These are phyloP conservation scores for Calliopsis andreniformis DNA, from an alignment of 1,140 invertebrate genomes.

Conservation along the genomic window DNA sequence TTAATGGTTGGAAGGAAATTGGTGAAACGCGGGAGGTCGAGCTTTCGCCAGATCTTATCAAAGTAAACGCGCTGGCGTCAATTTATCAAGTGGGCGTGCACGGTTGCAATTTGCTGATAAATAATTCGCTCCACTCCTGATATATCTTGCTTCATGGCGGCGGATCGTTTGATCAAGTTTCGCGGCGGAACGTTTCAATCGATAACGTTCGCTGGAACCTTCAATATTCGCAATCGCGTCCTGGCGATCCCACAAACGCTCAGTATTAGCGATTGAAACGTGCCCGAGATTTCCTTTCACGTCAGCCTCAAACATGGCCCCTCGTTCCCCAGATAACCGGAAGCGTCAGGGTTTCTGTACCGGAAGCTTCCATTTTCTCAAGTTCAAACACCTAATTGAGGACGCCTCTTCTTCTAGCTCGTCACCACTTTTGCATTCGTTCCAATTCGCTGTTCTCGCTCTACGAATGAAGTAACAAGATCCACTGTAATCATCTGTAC, in stretches of 20 bases:
- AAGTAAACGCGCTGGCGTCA: not conserved
- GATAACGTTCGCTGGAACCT: not conserved
- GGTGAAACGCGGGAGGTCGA: not conserved
- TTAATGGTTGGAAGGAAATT: not conserved
- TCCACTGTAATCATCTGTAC: constrained; percentile 3
- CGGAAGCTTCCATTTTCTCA: not conserved
- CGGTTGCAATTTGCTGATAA: not conserved
- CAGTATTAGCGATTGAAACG: constrained; percentile 12
- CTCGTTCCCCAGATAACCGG: not conserved
- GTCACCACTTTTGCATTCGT: not conserved
- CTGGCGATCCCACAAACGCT: not conserved
- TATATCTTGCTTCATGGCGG: not conserved
- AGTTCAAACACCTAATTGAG: constrained; percentile 1
- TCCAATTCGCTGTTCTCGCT: not conserved
- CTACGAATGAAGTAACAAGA: not conserved
- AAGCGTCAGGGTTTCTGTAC: not conserved
- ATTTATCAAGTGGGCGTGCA: not conserved
- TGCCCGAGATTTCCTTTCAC: not conserved
- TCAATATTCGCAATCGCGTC: not conserved
- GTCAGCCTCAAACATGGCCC: not conserved
- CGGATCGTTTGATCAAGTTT: not conserved
- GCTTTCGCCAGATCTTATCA: not conserved
- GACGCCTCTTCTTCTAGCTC: not conserved
- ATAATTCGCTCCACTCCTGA: not conserved
- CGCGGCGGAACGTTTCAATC: not conserved